These are phyloP conservation scores for Ceryle rudis DNA, from an alignment of 2,797 vertebrate species.

Conservation along the genomic window DNA sequence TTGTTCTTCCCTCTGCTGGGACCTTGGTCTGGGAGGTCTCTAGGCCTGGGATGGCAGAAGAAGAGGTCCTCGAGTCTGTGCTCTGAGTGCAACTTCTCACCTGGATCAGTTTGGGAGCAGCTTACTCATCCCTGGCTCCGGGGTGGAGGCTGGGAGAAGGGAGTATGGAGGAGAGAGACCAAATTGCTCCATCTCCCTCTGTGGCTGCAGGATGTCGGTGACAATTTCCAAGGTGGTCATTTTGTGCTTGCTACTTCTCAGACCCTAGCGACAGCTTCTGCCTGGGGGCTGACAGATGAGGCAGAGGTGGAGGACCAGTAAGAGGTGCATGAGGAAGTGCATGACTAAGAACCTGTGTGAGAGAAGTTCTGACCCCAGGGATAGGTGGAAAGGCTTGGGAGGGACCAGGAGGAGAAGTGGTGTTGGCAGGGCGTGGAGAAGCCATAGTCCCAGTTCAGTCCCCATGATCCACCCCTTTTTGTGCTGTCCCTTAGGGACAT, in stretches of 20 bases:
- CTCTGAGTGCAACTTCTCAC: background rate
- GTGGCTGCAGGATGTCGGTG: background rate
- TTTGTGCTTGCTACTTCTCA: background rate
- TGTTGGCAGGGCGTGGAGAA: background rate
- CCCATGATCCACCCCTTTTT: background rate
- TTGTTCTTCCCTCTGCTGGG: background rate
- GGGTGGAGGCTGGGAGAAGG: background rate
- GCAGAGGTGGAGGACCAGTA: background rate
- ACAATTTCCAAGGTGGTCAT: background rate
- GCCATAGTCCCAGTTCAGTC: accelerated
- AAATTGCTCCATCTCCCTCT: background rate
- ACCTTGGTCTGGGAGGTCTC: background rate
- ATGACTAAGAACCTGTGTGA: accelerated
- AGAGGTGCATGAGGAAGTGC: no score
- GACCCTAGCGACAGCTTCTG: background rate
- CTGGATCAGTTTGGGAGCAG: background rate
- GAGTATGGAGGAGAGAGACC: background rate
- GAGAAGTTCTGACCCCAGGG: accelerated
- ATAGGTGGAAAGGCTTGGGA: background rate
- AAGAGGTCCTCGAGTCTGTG: background rate
- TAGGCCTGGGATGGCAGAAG: background rate
- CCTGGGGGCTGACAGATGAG: background rate
- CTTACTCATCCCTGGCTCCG: accelerated
- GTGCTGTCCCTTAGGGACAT: background rate
- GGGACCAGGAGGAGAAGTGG: background rate